phyloP scores from a whole-genome alignment of 2,113 vertebrate genomes.

The Sphaerodactylus townsendi region DNA sequence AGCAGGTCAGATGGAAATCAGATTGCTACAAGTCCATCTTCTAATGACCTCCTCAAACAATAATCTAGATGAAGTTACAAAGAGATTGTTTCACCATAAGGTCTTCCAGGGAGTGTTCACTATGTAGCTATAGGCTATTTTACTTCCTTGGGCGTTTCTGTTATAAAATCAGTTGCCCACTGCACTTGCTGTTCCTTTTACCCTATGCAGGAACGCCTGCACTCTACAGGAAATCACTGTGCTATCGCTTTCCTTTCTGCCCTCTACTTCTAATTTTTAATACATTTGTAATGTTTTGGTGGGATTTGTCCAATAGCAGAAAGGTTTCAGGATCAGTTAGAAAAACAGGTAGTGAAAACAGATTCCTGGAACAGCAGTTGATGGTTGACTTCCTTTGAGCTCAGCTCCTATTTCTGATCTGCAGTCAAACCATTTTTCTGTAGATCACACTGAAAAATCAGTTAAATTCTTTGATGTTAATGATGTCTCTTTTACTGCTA shows the following conservation, averaged over 20 bases:
- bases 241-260: background rate
- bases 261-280: background rate
- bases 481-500: background rate
- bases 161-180: background rate
- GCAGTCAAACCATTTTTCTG: background rate
- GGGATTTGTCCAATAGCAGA: background rate
- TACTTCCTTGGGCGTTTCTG: background rate
- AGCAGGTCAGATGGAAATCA: background rate
- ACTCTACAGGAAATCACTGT: background rate
- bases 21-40: background rate
- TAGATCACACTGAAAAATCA: background rate
- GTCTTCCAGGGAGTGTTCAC: background rate
- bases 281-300: background rate
- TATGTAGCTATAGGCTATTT: background rate
- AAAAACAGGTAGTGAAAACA: background rate
- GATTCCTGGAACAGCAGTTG: background rate
- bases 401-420: background rate
- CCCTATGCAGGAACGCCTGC: background rate
- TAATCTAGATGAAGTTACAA: background rate
- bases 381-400: background rate
- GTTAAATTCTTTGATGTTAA: no score
- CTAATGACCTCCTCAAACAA: background rate
- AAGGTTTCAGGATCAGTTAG: background rate
- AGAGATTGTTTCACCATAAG: background rate
- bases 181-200: slow-evolving; percentile 10